These are phyloP conservation scores for Petaurus breviceps DNA, from an alignment of 2,113 vertebrate genomes.

Conservation along the genomic window DNA sequence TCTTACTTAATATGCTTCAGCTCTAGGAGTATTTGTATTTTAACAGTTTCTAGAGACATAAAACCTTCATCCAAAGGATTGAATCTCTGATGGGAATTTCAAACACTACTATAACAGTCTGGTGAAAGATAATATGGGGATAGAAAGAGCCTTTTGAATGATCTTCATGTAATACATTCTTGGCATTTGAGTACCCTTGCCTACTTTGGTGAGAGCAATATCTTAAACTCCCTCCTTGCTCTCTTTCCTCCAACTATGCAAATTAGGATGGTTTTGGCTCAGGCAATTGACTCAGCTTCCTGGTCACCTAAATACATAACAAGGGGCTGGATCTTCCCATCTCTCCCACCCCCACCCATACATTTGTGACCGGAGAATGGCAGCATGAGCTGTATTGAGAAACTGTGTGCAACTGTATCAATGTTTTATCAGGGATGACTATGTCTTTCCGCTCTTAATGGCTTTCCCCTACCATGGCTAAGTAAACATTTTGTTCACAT, in stretches of 20 bases:
- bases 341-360: not conserved
- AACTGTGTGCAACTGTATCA: not conserved
- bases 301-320: not conserved
- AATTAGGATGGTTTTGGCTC: not conserved
- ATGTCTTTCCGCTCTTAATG: not conserved
- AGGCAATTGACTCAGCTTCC: not conserved
- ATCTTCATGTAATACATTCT: not conserved
- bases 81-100: slow-evolving; percentile 2
- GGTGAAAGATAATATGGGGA: not conserved
- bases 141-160: not conserved
- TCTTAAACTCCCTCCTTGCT: not conserved
- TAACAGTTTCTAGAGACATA: slow-evolving; percentile 18
- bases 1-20: slow-evolving; percentile 5
- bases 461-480: not conserved
- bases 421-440: not conserved
- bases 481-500: not conserved
- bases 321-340: not conserved
- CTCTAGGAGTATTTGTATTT: slow-evolving; percentile 29
- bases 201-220: not conserved
- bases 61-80: slow-evolving; percentile 29
- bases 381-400: not conserved
- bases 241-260: not conserved
- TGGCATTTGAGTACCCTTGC: not conserved
- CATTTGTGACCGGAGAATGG: not conserved
- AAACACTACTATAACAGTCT: not conserved